Evolutionary conservation across 2,113 vertebrate species (phyloP).

Genomic region (Planiliza haematocheilus): DNA sequence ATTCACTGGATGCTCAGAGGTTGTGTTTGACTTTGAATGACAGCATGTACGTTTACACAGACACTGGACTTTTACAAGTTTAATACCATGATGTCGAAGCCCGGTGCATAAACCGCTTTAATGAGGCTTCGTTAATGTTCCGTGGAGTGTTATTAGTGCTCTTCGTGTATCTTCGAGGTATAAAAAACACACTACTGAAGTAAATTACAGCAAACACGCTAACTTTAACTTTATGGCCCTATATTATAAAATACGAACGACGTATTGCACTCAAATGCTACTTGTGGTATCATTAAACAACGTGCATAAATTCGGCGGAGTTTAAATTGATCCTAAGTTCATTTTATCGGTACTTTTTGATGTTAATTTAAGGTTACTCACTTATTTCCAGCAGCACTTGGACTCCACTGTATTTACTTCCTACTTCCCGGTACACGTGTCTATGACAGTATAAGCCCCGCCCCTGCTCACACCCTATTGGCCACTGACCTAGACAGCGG

Average conservation of each 20-base stretch:
- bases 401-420: slow-evolving; percentile 79
- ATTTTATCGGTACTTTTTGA: neutral
- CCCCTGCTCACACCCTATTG: slow-evolving; percentile 60
- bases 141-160: neutral
- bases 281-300: neutral
- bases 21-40: neutral
- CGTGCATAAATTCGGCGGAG: neutral
- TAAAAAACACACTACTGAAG: neutral
- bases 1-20: rapidly evolving
- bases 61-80: no score
- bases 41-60: neutral
- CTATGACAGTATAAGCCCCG: slow-evolving; percentile 60
- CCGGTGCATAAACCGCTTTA: neutral
- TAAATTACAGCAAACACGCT: neutral
- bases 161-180: neutral
- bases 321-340: neutral
- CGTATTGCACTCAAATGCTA: neutral
- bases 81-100: neutral
- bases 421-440: slow-evolving; percentile 84
- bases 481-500: neutral
- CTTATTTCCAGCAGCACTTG: slow-evolving; percentile 53
- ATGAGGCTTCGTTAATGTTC: neutral
- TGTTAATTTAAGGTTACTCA: slow-evolving; percentile 58
- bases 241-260: neutral
- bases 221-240: neutral